These are phyloP conservation scores for Enteromius argenteus DNA, from an alignment of 2,797 vertebrate species.

Conservation along the genomic window DNA sequence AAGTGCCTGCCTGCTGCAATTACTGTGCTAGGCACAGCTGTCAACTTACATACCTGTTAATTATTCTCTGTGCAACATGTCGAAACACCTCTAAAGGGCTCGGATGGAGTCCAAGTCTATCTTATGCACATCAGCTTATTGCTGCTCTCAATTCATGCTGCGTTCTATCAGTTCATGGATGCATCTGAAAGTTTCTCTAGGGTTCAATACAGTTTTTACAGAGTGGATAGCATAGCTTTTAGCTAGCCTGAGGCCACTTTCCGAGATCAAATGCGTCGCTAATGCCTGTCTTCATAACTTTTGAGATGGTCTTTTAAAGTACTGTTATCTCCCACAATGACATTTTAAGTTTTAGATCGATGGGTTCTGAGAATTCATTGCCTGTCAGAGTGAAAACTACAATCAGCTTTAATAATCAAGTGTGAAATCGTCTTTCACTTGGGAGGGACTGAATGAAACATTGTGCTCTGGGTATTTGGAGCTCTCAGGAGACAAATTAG, in stretches of 20 bases:
- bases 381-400: background rate
- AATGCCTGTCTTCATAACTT: slow-evolving; percentile 9
- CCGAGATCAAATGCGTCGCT: background rate
- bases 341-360: slow-evolving; percentile 30
- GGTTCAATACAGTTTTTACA: background rate
- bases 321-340: background rate
- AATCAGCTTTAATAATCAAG: slow-evolving; percentile 4
- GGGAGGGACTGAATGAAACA: background rate
- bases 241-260: slow-evolving; percentile 10
- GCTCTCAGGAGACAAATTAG: background rate
- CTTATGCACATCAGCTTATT: slow-evolving; percentile 16
- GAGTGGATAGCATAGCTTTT: background rate
- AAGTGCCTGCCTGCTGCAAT: slow-evolving; percentile 36
- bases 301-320: slow-evolving; percentile 27
- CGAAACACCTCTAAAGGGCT: background rate
- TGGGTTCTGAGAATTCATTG: background rate
- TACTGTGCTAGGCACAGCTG: slow-evolving; percentile 40
- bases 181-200: background rate
- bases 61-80: slow-evolving; percentile 43
- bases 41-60: slow-evolving; percentile 46
- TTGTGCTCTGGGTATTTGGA: background rate
- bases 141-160: background rate
- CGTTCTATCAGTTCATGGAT: background rate
- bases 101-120: slow-evolving; percentile 20
- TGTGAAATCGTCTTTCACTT: slow-evolving; percentile 20